These are phyloP conservation scores for Nothoprocta pentlandii DNA, from an alignment of 2,113 vertebrate species.

Conservation along the genomic window DNA sequence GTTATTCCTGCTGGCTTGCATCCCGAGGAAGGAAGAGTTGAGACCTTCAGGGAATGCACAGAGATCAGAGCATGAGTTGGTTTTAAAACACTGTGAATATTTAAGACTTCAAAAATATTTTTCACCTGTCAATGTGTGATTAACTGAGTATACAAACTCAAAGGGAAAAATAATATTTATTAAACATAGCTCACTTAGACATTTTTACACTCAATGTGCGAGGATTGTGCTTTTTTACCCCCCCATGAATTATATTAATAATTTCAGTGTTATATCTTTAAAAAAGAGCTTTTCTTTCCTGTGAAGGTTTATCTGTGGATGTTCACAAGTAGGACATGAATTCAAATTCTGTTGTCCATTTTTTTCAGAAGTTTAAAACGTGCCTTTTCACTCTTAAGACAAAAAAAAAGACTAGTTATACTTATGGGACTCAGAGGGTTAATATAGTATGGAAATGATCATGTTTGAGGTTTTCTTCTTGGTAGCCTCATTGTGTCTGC, in stretches of 20 bases:
- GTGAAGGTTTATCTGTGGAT: neutral
- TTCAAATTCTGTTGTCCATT: slow-evolving; percentile 13
- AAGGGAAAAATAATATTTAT: slow-evolving; percentile 35
- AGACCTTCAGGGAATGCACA: neutral
- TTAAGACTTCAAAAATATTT: neutral
- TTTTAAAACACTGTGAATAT: neutral
- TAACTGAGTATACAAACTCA: slow-evolving; percentile 19
- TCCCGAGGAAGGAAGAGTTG: neutral
- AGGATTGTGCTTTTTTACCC: slow-evolving; percentile 37
- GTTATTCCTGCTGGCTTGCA: rapidly evolving
- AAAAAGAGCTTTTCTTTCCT: slow-evolving; percentile 9
- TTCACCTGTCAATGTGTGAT: neutral
- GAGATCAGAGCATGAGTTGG: neutral
- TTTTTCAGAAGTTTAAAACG: slow-evolving; percentile 28
- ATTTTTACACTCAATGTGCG: slow-evolving; percentile 45
- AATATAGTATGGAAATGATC: slow-evolving; percentile 1
- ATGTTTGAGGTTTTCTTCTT: slow-evolving; percentile 3
- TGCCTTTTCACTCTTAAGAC: neutral
- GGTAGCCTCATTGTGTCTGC: neutral
- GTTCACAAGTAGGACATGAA: slow-evolving; percentile 17
- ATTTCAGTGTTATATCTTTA: slow-evolving; percentile 48
- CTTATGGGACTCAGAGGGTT: slow-evolving; percentile 8
- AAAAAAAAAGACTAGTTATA: neutral
- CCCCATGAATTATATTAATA: slow-evolving; percentile 50
- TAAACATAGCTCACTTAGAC: slow-evolving; percentile 44